A percentile compares a stretch with the other conserved stretches of the same genome.
phyloP scores from a whole-genome alignment of 1,140 invertebrate genomes.

The Spodoptera litura region DNA sequence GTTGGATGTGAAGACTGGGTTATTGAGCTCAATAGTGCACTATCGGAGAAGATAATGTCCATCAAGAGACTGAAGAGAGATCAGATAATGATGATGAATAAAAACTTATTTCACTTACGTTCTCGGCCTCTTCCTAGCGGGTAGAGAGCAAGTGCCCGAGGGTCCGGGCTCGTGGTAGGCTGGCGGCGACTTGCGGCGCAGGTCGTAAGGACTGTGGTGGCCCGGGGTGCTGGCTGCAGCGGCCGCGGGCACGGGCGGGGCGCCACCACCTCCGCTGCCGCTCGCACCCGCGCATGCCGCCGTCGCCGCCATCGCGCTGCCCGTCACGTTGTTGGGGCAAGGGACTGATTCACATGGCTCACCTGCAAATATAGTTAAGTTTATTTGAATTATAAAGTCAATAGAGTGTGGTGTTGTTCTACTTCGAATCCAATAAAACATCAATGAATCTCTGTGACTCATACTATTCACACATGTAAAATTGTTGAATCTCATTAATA shows the following conservation, averaged over 20 bases:
- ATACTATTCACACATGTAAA: neutral
- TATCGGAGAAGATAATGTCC: neutral
- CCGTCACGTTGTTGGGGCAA: slow-evolving; percentile 89
- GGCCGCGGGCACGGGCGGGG: slow-evolving; percentile 76
- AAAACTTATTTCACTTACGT: slow-evolving; percentile 84
- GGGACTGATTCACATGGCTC: slow-evolving; percentile 91
- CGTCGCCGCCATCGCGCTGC: slow-evolving; percentile 82
- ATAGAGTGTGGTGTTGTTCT: neutral
- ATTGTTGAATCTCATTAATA: neutral
- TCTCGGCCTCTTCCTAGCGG: slow-evolving; percentile 93
- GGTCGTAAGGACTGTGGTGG: slow-evolving; percentile 94
- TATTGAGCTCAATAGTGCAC: neutral
- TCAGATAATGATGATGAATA: too few species aligned
- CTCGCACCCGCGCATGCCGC: slow-evolving; percentile 78
- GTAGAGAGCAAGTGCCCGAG: slow-evolving; percentile 90
- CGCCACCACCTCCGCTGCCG: slow-evolving; percentile 78
- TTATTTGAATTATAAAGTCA: neutral
- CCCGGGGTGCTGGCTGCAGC: slow-evolving; percentile 84
- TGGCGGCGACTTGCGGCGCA: slow-evolving; percentile 93
- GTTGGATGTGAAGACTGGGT: too few species aligned
- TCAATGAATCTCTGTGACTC: too few species aligned
- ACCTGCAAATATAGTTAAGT: slow-evolving; percentile 80
- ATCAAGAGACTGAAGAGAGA: too few species aligned
- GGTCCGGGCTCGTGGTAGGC: slow-evolving; percentile 88
- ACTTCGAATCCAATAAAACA: too few species aligned